These are phyloP conservation scores for Microctonus brassicae DNA, from an alignment of 2,888 invertebrate genomes.

Conservation along the genomic window DNA sequence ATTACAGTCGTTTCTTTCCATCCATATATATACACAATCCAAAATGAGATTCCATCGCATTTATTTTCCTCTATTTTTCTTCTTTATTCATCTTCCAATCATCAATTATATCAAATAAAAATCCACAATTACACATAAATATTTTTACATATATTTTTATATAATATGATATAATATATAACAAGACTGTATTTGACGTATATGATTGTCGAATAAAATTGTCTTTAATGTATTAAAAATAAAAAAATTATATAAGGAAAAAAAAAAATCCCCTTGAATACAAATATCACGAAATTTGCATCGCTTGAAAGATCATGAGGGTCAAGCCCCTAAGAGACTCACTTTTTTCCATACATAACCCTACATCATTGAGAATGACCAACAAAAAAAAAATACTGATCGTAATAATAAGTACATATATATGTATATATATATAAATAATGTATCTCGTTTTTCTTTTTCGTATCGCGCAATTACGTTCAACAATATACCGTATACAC, in stretches of 20 bases:
- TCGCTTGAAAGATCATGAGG: constrained; percentile 37
- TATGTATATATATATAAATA: constrained; percentile 1
- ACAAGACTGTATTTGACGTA: constrained; percentile 20
- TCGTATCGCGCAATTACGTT: constrained; percentile 37
- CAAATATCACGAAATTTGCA: constrained; percentile 37
- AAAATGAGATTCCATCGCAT: constrained; percentile 5
- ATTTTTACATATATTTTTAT: background rate
- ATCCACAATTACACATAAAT: background rate
- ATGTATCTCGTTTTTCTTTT: constrained; percentile 5
- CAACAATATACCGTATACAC: constrained; percentile 45
- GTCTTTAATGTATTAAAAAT: constrained; percentile 4
- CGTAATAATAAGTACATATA: constrained; percentile 21
- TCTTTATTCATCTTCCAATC: background rate
- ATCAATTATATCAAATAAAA: background rate
- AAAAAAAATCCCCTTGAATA: constrained; percentile 28
- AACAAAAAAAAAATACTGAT: constrained; percentile 33
- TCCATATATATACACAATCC: background rate
- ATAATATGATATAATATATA: background rate
- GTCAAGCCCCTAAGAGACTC: constrained; percentile 38
- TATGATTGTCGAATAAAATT: constrained; percentile 31
- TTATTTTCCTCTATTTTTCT: background rate
- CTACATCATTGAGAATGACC: constrained; percentile 7
- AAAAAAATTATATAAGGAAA: constrained; percentile 19
- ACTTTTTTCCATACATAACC: constrained; percentile 26
- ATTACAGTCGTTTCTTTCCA: background rate